Evolutionary conservation across 2,113 vertebrate species (phyloP).

Genomic region (Rynchops niger): DNA sequence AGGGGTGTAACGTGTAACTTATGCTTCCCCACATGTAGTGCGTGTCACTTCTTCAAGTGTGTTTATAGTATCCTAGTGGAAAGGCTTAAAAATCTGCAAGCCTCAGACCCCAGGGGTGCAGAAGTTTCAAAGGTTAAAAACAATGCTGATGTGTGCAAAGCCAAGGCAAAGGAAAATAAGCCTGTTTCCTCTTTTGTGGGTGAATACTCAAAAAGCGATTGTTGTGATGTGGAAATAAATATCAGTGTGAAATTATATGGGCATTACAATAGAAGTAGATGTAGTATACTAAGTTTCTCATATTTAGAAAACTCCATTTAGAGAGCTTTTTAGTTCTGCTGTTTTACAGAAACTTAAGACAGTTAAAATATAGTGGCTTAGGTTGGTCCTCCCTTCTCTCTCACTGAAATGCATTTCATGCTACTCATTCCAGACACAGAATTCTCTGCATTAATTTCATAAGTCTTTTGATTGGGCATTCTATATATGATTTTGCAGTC

Average conservation of each 20-base stretch:
- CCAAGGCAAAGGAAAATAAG: neutral
- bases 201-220: neutral
- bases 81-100: slow-evolving; percentile 24
- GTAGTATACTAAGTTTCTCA: neutral
- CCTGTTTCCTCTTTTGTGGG: neutral
- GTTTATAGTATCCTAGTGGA: neutral
- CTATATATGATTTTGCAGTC: neutral
- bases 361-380: neutral
- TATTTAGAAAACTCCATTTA: neutral
- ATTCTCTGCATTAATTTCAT: neutral
- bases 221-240: neutral
- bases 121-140: slow-evolving; percentile 26
- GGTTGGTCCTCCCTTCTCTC: neutral
- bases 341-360: neutral
- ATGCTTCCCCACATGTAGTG: neutral
- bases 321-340: neutral
- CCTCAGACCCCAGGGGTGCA: neutral
- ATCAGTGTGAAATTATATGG: neutral
- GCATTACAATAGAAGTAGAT: neutral
- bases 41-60: slow-evolving; percentile 1
- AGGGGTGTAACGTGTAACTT: neutral
- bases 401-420: neutral
- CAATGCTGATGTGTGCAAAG: neutral
- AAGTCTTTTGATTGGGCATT: neutral
- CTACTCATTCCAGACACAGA: neutral